These are phyloP conservation scores for Chrosomus eos DNA, from an alignment of 2,797 vertebrate species.

Conservation along the genomic window DNA sequence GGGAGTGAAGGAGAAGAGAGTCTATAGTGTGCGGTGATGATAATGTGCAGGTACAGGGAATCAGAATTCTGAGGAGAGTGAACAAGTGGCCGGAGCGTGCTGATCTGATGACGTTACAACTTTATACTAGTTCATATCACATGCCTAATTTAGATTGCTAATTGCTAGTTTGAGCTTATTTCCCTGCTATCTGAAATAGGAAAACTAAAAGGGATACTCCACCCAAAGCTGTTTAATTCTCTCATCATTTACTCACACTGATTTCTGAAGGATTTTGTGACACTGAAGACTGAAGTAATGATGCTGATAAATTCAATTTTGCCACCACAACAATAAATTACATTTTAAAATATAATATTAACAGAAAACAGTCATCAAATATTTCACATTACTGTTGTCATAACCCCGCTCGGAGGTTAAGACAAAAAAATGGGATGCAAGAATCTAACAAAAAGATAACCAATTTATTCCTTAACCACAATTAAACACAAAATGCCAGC, in stretches of 20 bases:
- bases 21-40: too few species aligned
- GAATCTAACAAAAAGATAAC: too few species aligned
- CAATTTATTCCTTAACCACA: too few species aligned
- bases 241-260: background rate
- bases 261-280: background rate
- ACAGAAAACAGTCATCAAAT: background rate
- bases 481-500: too few species aligned
- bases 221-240: background rate
- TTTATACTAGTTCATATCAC: background rate
- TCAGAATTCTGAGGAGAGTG: too few species aligned
- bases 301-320: background rate
- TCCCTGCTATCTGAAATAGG: background rate
- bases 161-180: background rate
- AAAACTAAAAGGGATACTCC: background rate
- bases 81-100: too few species aligned
- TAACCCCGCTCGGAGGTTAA: too few species aligned
- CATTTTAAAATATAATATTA: background rate
- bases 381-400: background rate
- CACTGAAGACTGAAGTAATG: too few species aligned
- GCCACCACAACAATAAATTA: background rate
- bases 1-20: too few species aligned
- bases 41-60: too few species aligned
- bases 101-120: too few species aligned
- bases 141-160: background rate
- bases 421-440: too few species aligned